phyloP scores from a whole-genome alignment of 2,113 vertebrate genomes.

The Sciurus niger region DNA sequence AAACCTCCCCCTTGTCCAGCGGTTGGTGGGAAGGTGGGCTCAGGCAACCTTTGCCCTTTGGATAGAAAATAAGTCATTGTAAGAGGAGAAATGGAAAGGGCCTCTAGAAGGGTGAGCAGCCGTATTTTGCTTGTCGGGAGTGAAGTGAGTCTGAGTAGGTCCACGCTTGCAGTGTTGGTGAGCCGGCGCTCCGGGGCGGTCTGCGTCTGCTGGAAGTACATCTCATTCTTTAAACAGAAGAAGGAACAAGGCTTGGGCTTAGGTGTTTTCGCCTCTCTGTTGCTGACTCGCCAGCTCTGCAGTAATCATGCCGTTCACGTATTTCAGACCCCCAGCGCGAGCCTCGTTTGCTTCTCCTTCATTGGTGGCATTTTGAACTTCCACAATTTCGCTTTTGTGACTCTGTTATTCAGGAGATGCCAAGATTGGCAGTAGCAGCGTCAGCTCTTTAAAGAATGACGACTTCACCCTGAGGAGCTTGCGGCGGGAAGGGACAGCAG shows the following conservation, averaged over 20 bases:
- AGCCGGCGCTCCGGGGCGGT: not conserved
- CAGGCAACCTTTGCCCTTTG: slow-evolving; percentile 76
- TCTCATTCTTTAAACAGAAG: not conserved
- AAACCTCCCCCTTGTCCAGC: slow-evolving; percentile 77
- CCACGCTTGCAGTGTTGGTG: slow-evolving; percentile 20
- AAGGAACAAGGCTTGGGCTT: not conserved
- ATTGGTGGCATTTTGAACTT: slow-evolving; percentile 14
- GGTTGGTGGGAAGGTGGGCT: slow-evolving; percentile 73
- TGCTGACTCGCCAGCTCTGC: not conserved
- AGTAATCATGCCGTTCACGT: not conserved
- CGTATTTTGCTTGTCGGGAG: slow-evolving; percentile 57
- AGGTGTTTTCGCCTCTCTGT: not conserved
- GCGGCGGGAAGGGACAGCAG: slow-evolving; percentile 82
- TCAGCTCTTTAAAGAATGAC: slow-evolving; percentile 84
- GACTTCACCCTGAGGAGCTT: slow-evolving; percentile 84
- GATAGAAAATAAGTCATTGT: slow-evolving; percentile 81
- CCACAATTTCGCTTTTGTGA: slow-evolving; percentile 61
- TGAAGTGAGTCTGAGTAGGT: slow-evolving; percentile 52
- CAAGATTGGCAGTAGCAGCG: slow-evolving; percentile 86
- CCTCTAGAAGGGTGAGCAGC: slow-evolving; percentile 73
- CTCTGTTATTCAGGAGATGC: slow-evolving; percentile 87
- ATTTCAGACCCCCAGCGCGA: not conserved
- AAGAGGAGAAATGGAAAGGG: slow-evolving; percentile 73
- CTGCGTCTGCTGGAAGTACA: not conserved
- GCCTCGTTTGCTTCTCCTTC: not conserved